These are phyloP conservation scores for Hydrozoanthus tunicans DNA, from an alignment of 64 coral and sea anemone genomes.

Conservation along the genomic window DNA sequence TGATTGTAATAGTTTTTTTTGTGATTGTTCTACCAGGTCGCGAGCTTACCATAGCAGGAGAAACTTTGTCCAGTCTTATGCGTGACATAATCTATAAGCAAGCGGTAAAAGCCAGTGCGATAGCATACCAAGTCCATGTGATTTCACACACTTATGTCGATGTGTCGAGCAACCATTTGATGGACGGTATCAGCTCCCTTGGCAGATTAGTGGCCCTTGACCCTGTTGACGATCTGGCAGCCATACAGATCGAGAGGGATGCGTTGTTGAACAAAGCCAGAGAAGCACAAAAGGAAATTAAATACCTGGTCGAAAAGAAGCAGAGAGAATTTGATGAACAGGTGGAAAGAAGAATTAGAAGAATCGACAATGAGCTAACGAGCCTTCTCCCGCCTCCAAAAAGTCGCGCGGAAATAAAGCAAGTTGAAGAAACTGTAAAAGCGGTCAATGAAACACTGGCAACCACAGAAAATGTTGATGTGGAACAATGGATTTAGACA, in stretches of 20 bases:
- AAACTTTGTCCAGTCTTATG: slow-evolving; percentile 26
- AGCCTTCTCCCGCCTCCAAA: slow-evolving; percentile 21
- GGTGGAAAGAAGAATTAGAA: slow-evolving; percentile 52
- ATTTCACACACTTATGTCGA: slow-evolving; percentile 54
- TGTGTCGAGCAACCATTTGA: slow-evolving; percentile 53
- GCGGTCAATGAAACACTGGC: not conserved
- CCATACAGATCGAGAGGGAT: slow-evolving; percentile 28
- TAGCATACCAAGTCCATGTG: slow-evolving; percentile 50
- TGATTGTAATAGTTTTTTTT: not conserved
- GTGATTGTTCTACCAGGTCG: not conserved
- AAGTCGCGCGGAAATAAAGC: not conserved
- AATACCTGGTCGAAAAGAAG: slow-evolving; percentile 14
- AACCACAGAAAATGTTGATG: not conserved
- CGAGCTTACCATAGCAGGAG: not conserved
- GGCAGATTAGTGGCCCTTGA: slow-evolving; percentile 59
- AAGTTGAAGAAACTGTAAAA: slow-evolving; percentile 31
- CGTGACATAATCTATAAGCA: slow-evolving; percentile 44
- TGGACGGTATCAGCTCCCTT: slow-evolving; percentile 64
- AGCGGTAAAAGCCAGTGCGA: slow-evolving; percentile 49
- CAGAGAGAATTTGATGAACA: slow-evolving; percentile 39
- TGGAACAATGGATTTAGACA: not conserved
- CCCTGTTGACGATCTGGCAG: slow-evolving; percentile 1
- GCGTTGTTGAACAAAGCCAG: not conserved
- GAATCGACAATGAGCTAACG: slow-evolving; percentile 51
- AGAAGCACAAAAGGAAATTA: slow-evolving; percentile 49